Conservation (phyloP, 2,113 vertebrate genomes). For the Bufo gargarizans region DNA sequence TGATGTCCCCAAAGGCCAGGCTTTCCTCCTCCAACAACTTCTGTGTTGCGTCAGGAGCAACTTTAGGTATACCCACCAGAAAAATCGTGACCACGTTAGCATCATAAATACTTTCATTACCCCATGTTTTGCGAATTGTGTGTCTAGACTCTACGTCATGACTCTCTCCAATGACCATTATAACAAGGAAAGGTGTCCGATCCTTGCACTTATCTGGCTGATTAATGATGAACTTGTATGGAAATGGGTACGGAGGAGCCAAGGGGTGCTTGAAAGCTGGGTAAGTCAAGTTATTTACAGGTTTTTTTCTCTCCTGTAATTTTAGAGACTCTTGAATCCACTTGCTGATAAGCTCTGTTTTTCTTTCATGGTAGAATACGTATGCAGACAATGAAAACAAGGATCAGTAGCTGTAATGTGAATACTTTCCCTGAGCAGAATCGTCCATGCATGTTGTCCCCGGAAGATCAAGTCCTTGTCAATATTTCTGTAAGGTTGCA, state of each 20-base stretch:
- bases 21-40: conserved; percentile 38
- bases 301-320: background rate
- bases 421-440: background rate
- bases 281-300: conserved; percentile 7
- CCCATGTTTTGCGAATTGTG: background rate
- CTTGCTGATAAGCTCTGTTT: background rate
- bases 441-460: background rate
- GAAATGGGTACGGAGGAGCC: conserved; percentile 63
- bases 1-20: background rate
- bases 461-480: background rate
- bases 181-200: conserved; percentile 65
- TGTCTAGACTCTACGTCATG: conserved; percentile 56
- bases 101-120: conserved; percentile 37
- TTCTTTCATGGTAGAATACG: background rate
- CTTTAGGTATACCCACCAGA: conserved; percentile 10
- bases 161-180: conserved; percentile 51
- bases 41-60: background rate
- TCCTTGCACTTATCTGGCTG: conserved; percentile 65
- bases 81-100: conserved; percentile 46
- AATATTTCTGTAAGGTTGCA: background rate
- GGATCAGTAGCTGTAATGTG: background rate
- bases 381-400: background rate
- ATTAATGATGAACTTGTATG: conserved; percentile 74
- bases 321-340: background rate
- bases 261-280: conserved; percentile 20